phyloP scores from a whole-genome alignment of 2,113 vertebrate species.

The Seriola dumerili region DNA sequence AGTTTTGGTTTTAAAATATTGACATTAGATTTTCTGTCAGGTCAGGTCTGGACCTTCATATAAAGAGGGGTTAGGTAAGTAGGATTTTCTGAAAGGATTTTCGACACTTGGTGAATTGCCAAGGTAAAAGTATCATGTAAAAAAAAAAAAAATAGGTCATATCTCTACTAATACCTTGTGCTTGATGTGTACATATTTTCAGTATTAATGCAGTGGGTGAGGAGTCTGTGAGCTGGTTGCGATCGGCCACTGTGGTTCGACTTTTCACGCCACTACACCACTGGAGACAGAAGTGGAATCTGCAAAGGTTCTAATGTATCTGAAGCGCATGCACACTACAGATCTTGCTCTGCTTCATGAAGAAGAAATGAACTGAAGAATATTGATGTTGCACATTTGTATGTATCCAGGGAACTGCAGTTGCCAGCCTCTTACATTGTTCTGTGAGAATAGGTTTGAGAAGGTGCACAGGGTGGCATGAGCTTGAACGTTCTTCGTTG shows the following conservation, averaged over 20 bases:
- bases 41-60: not conserved
- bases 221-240: not conserved
- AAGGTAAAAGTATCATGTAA: not conserved
- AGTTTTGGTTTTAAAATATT: not conserved
- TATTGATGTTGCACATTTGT: not conserved
- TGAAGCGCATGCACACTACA: not conserved
- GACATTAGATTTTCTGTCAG: not conserved
- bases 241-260: constrained; percentile 12
- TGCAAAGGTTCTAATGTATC: constrained; percentile 18
- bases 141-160: not conserved
- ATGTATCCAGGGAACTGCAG: not conserved
- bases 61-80: no score
- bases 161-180: not conserved
- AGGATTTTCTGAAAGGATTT: not conserved
- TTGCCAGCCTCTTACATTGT: constrained; percentile 1
- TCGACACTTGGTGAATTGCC: not conserved
- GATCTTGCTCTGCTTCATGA: constrained; percentile 4
- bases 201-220: not conserved
- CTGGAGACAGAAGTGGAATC: constrained; percentile 8
- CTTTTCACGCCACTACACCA: constrained; percentile 34
- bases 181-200: not conserved
- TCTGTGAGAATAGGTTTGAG: constrained; percentile 2
- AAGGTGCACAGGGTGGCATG: not conserved
- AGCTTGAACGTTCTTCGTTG: not conserved
- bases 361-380: constrained; percentile 21